Base-by-base conservation (phyloP, 2,797 vertebrate species). In the Scleropages formosus region DNA sequence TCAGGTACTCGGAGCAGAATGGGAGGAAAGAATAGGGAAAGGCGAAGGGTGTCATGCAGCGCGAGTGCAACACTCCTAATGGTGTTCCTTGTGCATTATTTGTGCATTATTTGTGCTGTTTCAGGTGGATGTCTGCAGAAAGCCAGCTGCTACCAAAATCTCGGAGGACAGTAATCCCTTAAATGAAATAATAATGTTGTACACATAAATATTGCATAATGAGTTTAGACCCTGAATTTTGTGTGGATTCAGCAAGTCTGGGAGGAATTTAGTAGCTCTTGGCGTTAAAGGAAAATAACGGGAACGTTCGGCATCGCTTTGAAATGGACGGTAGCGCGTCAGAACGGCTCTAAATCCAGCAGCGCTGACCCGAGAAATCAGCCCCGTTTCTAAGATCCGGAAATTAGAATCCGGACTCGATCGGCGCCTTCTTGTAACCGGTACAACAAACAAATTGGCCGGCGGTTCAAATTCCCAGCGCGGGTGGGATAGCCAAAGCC, bases 121-220 rank as follows among this genome's bases (percentile, higher is more conserved):
- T 80, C 49, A 53, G 74, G 44, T 76, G 67, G 51, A 78, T 82
- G 81, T 82, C 77, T 75, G 18, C 53, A 66, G 72, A 70, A 72
- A 75, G 58, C 10, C 74, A 78, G 77, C 72, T 78, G 75, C 71
- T 39, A 31, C 62, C 47, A 47, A 82, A 76, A 81, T 83, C 79
- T 80, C 51, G 47, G 74, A 79, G 79, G 71, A 78, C 79, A 81
- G 80, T 80, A 78, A 77, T 69, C 60, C 63, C 26, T 58, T 71
- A 53, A 75, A 81, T 78, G 66, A 81, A 80, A 82, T 77, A 78
- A 83, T 82, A 78, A 82, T 79, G 66, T 78, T 11, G 44, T 71
- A 60, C 74, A 73, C 80, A 81, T 78, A 77, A 81, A 82, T 82
- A 68, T 75, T 82, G 74, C 56, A 78, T 82, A 83, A 81, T 81